These are phyloP conservation scores for Gallinago solitaria DNA, from an alignment of 2,797 vertebrate species.

Conservation along the genomic window DNA sequence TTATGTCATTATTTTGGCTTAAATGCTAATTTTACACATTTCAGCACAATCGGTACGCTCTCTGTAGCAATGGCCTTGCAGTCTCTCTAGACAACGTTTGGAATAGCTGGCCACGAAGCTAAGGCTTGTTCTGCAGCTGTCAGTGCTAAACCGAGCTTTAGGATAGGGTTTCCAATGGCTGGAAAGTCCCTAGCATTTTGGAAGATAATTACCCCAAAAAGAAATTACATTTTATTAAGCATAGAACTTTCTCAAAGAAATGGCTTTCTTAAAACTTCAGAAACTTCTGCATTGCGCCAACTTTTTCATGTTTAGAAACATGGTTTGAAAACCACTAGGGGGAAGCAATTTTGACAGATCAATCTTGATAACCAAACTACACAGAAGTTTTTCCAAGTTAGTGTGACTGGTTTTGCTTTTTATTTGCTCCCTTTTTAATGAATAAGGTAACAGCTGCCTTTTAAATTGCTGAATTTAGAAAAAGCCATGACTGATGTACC, in stretches of 20 bases:
- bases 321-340: not conserved
- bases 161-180: constrained; percentile 27
- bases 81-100: constrained; percentile 4
- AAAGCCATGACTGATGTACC: not conserved
- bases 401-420: not conserved
- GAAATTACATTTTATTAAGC: not conserved
- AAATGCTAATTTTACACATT: constrained; percentile 64
- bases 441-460: not conserved
- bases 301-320: not conserved
- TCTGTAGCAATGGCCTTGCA: constrained; percentile 6
- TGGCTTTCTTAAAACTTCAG: not conserved
- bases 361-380: not conserved
- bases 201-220: not conserved
- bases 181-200: constrained; percentile 31
- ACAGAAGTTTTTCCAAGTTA: not conserved
- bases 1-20: constrained; percentile 59
- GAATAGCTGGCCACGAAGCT: not conserved
- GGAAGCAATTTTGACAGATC: not conserved
- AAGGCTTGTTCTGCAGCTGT: constrained; percentile 17
- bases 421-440: not conserved
- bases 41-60: not conserved
- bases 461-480: not conserved
- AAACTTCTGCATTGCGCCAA: not conserved
- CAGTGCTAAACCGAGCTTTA: constrained; percentile 48
- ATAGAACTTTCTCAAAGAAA: not conserved